These are phyloP conservation scores for Pseudocheirus occidentalis DNA, from an alignment of 2,797 vertebrate species.

Conservation along the genomic window DNA sequence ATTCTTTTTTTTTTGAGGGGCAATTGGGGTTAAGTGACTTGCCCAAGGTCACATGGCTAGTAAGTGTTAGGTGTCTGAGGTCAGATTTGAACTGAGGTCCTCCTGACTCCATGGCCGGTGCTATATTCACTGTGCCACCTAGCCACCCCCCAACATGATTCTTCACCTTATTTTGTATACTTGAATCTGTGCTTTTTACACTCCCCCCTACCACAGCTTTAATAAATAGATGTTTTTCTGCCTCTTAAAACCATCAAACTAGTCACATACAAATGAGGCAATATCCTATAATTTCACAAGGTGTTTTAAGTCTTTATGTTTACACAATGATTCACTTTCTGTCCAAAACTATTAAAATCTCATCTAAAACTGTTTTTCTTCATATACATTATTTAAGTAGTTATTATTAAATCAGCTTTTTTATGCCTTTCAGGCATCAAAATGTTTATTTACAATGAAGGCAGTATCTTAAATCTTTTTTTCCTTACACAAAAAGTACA, in stretches of 20 bases:
- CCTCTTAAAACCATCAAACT: neutral
- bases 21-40: no score
- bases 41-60: no score
- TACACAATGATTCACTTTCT: neutral
- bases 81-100: no score
- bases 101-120: no score
- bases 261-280: neutral
- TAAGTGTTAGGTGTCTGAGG: no score
- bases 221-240: neutral
- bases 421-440: neutral
- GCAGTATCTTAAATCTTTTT: neutral
- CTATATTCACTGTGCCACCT: no score
- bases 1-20: neutral
- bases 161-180: neutral
- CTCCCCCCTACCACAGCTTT: neutral
- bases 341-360: neutral
- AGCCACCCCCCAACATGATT: neutral
- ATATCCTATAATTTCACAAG: neutral
- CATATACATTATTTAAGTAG: neutral
- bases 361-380: neutral
- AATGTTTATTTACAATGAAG: neutral
- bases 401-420: neutral
- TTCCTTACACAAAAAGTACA: neutral
- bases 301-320: neutral
- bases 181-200: neutral